Percentiles rank a stretch among this genome's conserved stretches.
Conservation (phyloP, 2,113 vertebrate species). For the Leucosticte australis region DNA sequence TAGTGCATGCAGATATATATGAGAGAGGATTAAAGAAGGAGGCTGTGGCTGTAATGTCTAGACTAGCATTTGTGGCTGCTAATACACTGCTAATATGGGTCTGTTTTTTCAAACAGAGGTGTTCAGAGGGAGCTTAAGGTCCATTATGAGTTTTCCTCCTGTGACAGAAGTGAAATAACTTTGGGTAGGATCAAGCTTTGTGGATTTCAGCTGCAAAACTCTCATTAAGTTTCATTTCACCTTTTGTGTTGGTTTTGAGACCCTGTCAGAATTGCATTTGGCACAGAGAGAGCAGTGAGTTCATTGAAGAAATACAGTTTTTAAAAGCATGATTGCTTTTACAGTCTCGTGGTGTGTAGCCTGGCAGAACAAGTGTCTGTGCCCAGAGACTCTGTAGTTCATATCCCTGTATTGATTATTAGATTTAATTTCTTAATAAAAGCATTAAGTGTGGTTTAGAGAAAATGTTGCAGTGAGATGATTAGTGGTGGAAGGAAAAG, state of each 20-base stretch:
- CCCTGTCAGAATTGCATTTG: slow-evolving; percentile 24
- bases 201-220: slow-evolving; percentile 8
- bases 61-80: slow-evolving; percentile 4
- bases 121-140: slow-evolving; percentile 33
- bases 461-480: not conserved
- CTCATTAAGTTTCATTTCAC: slow-evolving; percentile 42
- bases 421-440: slow-evolving; percentile 12
- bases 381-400: not conserved
- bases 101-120: not conserved
- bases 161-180: not conserved
- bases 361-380: not conserved
- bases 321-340: not conserved
- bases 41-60: slow-evolving; percentile 21
- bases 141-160: not conserved
- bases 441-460: not conserved
- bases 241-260: slow-evolving; percentile 61
- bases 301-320: not conserved
- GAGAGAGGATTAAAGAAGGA: slow-evolving; percentile 7
- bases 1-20: not conserved
- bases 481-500: not conserved
- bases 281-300: not conserved
- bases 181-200: not conserved
- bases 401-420: not conserved
- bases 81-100: not conserved
- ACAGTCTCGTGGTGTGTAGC: not conserved